A percentile compares a stretch with the other conserved stretches of the same genome.
These are phyloP conservation scores for Hippocampus barbouri DNA, from an alignment of 2,113 vertebrate species.

Conservation along the genomic window DNA sequence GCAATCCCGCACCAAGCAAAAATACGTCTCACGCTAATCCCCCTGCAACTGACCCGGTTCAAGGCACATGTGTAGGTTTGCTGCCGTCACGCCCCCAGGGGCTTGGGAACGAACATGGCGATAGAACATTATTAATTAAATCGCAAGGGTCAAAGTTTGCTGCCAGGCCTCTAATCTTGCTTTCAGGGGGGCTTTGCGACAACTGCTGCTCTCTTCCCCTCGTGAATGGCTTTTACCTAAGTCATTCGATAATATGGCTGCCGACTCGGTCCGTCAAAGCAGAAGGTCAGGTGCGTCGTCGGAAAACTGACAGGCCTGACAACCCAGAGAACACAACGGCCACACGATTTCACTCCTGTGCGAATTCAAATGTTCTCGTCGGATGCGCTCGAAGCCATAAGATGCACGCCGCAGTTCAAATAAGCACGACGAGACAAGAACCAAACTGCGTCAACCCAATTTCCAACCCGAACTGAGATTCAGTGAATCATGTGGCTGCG, in stretches of 20 bases:
- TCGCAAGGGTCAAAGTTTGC: constrained; percentile 46
- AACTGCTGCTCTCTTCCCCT: constrained; percentile 30
- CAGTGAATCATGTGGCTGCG: constrained; percentile 27
- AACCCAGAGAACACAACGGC: no score
- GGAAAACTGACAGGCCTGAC: background rate
- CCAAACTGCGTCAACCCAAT: constrained; percentile 26
- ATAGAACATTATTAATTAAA: constrained; percentile 32
- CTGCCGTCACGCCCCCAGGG: constrained; percentile 24
- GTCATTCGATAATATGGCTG: constrained; percentile 13
- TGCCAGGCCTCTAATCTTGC: constrained; percentile 56
- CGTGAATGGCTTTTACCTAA: constrained; percentile 47
- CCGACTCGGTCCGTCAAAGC: constrained; percentile 37
- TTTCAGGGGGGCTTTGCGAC: constrained; percentile 38
- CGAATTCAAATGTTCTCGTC: no score
- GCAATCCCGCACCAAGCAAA: constrained; percentile 14
- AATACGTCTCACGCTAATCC: constrained; percentile 36
- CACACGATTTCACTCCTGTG: no score
- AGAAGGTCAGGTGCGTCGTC: constrained; percentile 28
- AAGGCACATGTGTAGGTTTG: constrained; percentile 33
- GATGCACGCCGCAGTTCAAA: background rate
- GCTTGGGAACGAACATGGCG: constrained; percentile 32
- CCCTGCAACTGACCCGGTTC: constrained; percentile 33
- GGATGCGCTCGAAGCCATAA: no score
- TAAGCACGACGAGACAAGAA: background rate
- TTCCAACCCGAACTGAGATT: constrained; percentile 42